Conservation (phyloP, 2,113 vertebrate genomes). For the Thunnus maccoyii region DNA sequence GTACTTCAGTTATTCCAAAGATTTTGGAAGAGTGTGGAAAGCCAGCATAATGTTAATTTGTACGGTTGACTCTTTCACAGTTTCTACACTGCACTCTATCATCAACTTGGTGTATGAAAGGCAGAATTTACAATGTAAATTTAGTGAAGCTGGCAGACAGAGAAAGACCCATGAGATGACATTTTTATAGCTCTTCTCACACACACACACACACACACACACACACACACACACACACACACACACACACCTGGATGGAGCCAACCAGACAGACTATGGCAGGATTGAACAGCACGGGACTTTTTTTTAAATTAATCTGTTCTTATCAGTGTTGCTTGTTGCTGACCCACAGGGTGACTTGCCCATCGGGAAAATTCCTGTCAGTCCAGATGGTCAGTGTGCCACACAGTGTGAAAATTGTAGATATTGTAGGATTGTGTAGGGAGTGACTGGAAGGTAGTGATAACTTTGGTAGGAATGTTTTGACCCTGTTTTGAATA, state of each 20-base stretch:
- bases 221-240: no score
- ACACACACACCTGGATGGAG: constrained; percentile 23
- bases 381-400: constrained; percentile 41
- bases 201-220: no score
- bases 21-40: no score
- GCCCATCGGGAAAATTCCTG: constrained; percentile 21
- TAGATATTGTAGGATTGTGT: background rate
- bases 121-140: background rate
- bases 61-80: background rate
- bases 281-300: constrained; percentile 2
- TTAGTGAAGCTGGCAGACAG: background rate
- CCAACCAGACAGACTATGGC: constrained; percentile 1
- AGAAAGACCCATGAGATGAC: background rate
- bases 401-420: constrained; percentile 15
- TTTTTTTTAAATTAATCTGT: constrained; percentile 25
- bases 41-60: background rate
- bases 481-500: background rate
- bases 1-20: background rate
- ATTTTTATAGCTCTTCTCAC: background rate
- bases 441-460: background rate
- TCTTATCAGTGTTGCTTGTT: constrained; percentile 20
- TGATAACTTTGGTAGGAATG: background rate
- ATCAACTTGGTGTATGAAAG: background rate
- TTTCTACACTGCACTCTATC: background rate
- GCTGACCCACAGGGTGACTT: constrained; percentile 15